Evolutionary conservation across 2,113 vertebrate species (phyloP), one percentile per base, ranked within the genome.

Genomic region (Daubentonia madagascariensis): DNA sequence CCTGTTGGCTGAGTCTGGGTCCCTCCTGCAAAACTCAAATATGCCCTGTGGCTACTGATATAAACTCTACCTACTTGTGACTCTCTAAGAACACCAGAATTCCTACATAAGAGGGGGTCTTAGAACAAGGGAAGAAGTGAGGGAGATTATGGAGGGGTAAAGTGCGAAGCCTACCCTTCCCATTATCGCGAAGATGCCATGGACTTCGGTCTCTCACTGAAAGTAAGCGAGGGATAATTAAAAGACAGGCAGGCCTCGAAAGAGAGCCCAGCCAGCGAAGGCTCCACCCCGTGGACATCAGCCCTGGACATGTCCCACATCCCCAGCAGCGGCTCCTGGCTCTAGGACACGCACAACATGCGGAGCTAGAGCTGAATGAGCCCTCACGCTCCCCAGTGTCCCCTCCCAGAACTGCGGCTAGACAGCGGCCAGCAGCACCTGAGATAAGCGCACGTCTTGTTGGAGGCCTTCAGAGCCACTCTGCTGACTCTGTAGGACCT

Each of bases 121-220:
- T 35, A 40, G 52, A n/a, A 83, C 0, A 25, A 12, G 2, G 14
- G 30, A 54, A 43, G 18, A 32, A 10, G 28, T 14, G 28, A 7
- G 5, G n/a, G 43, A 70, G 6, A 4, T 12, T 0, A 1, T 0
- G 70, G 3, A n/a, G 25, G 10, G 10, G 13, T 22, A 2, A 8
- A 5, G 18, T 3, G 23, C 3, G 20, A 54, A 30, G 65, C 28
- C 67, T 22, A 30, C 57, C 28, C 4, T 22, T 14, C 23, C 63
- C 12, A 1, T 1, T 13, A 3, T 2, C 16, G 23, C n/a, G 1
- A 30, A n/a, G 65, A 18, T 40, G 28, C 54, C 32, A 0, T 0
- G 7, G 37, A 12, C 59, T 28, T 18, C 48, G 2, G 18, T 2
- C 5, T 32, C 40, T 40, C 57, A 4, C 59, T 5, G 18, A 20